These are phyloP conservation scores for Drosophila paranaensis DNA, from an alignment of 2,888 invertebrate genomes.

Conservation along the genomic window DNA sequence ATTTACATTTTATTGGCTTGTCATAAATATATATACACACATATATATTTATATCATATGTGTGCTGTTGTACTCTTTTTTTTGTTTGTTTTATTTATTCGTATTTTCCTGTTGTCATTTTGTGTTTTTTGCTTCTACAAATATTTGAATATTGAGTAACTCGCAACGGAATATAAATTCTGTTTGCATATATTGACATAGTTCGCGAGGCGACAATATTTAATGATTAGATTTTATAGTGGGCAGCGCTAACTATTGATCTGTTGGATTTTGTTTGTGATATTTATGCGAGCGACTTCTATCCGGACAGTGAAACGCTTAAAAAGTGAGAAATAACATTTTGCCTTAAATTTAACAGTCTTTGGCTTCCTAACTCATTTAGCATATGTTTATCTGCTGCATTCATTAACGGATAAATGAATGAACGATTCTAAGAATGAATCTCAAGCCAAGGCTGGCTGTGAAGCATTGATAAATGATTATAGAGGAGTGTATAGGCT, in stretches of 20 bases:
- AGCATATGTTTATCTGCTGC: neutral
- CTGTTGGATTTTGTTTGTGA: neutral
- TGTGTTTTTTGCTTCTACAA: conserved; percentile 28
- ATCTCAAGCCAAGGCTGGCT: too few relatives aligned
- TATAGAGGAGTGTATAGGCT: neutral
- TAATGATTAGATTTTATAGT: conserved; percentile 6
- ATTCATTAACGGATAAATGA: neutral
- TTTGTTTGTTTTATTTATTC: conserved; percentile 40
- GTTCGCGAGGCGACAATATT: conserved; percentile 5
- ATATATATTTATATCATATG: neutral
- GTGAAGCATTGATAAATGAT: neutral
- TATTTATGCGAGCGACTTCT: neutral
- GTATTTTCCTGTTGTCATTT: conserved; percentile 33
- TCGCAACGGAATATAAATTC: conserved; percentile 15
- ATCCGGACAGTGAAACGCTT: neutral
- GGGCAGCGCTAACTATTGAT: neutral
- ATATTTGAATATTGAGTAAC: conserved; percentile 50
- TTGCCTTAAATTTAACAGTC: neutral
- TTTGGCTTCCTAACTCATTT: neutral
- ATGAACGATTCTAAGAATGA: too few relatives aligned
- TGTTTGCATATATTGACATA: conserved; percentile 15
- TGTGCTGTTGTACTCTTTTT: conserved; percentile 14
- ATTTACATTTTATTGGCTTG: conserved; percentile 76
- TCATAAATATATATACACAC: conserved; percentile 47
- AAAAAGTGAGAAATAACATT: neutral